A percentile compares a stretch with the other conserved stretches of the same genome.
Conservation (phyloP, 2,797 vertebrate genomes). For the Chromis chromis region DNA sequence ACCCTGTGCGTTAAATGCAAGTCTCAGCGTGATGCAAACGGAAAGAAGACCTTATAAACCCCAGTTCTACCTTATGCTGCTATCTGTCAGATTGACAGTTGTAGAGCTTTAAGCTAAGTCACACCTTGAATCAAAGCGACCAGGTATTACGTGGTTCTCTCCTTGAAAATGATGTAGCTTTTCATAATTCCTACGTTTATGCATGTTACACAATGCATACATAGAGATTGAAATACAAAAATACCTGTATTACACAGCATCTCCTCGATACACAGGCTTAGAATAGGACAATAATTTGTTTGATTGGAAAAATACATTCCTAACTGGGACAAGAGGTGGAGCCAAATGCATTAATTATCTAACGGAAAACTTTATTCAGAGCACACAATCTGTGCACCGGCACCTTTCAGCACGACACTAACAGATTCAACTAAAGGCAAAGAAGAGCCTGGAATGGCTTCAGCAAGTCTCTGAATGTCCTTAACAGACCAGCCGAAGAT, state of each 20-base stretch:
- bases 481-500: background rate
- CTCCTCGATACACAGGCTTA: background rate
- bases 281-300: background rate
- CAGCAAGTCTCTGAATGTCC: slow-evolving; percentile 12
- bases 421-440: background rate
- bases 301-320: background rate
- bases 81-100: slow-evolving; percentile 7
- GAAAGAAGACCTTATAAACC: slow-evolving; percentile 21
- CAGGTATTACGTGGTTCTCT: background rate
- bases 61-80: background rate
- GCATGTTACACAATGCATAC: background rate
- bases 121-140: slow-evolving; percentile 11
- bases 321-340: background rate
- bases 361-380: slow-evolving; percentile 1
- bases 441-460: slow-evolving; percentile 1
- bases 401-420: slow-evolving; percentile 27
- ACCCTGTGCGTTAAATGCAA: slow-evolving; percentile 28
- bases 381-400: slow-evolving; percentile 3
- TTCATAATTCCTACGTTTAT: background rate
- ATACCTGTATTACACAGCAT: background rate
- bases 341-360: background rate
- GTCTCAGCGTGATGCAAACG: slow-evolving; percentile 24
- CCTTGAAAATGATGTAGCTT: background rate
- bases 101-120: background rate
- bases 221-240: background rate